Evolutionary conservation across 2,797 vertebrate species (phyloP), one percentile per base, ranked within the genome.

Genomic region (Aphelocoma californica): DNA sequence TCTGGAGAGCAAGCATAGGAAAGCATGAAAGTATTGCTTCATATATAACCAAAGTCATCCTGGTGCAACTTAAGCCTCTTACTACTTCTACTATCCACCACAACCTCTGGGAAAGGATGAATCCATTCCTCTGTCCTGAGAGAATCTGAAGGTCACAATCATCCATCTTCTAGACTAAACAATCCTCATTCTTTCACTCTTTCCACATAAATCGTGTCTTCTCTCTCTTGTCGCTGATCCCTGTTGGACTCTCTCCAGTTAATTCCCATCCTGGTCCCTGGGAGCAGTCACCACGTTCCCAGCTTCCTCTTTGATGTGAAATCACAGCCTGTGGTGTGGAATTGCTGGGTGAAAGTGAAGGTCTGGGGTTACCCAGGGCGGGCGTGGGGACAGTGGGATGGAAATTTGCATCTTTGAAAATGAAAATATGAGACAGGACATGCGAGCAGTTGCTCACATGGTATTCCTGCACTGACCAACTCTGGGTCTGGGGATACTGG

Each of bases 111-210:
- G 81, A 32, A 90, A 72, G 60, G 60, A 54, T 79, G 7, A 34
- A 53, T 72, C 88, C 34, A 26, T 84, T 66, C 73, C n/a, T 79
- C n/a, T 79, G 53, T 66, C 66, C 81, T 48, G 53, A 28, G 32
- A 8, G 58, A 79, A 69, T 65, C 32, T 87, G 53, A 82, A 85
- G 54, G 71, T 77, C 79, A 24, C 17, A 40, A 62, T 77, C 56
- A 51, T 67, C 65, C 7, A 2, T 91, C 74, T 91, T 87, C 81
- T 40, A 95, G 92, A 95, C 87, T 80, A 95, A 95, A 94, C 73
- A 91, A 75, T n/a, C 13, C 38, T 87, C 45, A 45, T 86, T 77
- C 51, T 86, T 92, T 71, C 32, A 24, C 53, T 53, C 53, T 72
- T 72, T 53, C 53, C 58, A 66, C 66, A 66, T 72, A 84, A 90